phyloP scores from a whole-genome alignment of 2,113 vertebrate species.

The Crypturellus undulatus region DNA sequence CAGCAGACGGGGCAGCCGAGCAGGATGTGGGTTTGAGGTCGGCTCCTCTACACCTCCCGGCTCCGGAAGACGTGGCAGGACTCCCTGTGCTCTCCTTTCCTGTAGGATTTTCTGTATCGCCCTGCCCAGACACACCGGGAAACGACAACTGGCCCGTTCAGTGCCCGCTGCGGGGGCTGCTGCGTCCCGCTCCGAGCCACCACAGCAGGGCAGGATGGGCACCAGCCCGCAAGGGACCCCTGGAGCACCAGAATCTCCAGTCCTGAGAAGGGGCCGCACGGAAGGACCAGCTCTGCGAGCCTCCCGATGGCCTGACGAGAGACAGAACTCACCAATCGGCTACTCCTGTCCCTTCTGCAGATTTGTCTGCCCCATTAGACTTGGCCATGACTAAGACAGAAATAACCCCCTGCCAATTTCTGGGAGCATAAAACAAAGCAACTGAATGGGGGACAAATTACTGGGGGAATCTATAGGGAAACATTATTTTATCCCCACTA shows the following conservation, averaged over 20 bases:
- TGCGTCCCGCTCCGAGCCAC: background rate
- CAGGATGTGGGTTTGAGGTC: background rate
- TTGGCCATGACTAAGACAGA: background rate
- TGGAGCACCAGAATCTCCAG: background rate
- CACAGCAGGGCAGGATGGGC: too few relatives aligned
- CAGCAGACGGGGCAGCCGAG: too few relatives aligned
- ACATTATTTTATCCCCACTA: background rate
- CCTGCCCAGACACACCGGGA: background rate
- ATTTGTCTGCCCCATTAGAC: background rate
- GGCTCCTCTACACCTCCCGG: background rate
- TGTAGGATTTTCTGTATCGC: background rate
- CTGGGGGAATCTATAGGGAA: background rate
- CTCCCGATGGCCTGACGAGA: background rate
- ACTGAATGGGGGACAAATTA: background rate
- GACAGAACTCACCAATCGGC: background rate
- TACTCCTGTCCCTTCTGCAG: background rate
- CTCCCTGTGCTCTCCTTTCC: background rate
- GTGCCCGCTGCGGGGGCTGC: background rate
- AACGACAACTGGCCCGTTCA: background rate
- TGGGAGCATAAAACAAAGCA: background rate
- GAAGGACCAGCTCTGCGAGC: too few relatives aligned
- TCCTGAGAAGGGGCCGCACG: too few relatives aligned
- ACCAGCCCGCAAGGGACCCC: background rate
- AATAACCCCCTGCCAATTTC: background rate
- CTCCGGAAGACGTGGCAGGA: background rate